Base-by-base conservation (phyloP, 2,888 invertebrate genomes). In the Sarcophaga rosellei region DNA sequence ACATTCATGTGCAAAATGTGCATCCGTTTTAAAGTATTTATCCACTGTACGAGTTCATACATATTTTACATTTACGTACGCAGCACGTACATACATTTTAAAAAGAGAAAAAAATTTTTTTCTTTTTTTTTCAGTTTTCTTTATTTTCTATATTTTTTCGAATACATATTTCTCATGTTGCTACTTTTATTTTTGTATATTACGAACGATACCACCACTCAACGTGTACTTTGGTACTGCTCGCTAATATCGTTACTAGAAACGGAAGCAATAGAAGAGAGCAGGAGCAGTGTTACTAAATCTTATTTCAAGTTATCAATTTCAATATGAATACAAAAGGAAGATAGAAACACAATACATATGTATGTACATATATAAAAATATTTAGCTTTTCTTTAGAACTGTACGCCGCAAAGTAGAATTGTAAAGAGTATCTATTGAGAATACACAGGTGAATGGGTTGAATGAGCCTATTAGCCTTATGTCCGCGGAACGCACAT, bases 1-100 rank as follows among this genome's bases (percentile, higher is more conserved):
- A 83, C 86, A 86, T 86, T 81, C 74, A 86, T 86, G 86, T 86
- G 86, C 84, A 84, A 86, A 86, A 81, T 86, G 81, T 86, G 86
- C 86, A 86, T 86, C 81, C 84, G 81, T 75, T 86, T 81, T 65
- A 81, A 84, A 82, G 84, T 81, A 84, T 86, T 86, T 86, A 86
- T 83, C 79, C 83, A 80, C 35, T 85, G 74, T 74, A 78, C 68
- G 82, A 80, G 79, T 83, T 80, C 62, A 73, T 75, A 68, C 69
- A 85, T 82, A 83, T 86, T 79, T 85, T 75, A 79, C 59, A 83
- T 80, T 80, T 69, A 80, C 62, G 79, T 73, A 86, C 79, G 79
- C 83, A 86, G 79, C 82, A 82, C 82, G 85, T 82, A 76, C 82
- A n/a, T 53, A 35, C 35, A 35, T 35, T 73, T 23, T 12, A 35